Conservation (phyloP, 2,113 vertebrate species). For the Anser brachyrhynchus region DNA sequence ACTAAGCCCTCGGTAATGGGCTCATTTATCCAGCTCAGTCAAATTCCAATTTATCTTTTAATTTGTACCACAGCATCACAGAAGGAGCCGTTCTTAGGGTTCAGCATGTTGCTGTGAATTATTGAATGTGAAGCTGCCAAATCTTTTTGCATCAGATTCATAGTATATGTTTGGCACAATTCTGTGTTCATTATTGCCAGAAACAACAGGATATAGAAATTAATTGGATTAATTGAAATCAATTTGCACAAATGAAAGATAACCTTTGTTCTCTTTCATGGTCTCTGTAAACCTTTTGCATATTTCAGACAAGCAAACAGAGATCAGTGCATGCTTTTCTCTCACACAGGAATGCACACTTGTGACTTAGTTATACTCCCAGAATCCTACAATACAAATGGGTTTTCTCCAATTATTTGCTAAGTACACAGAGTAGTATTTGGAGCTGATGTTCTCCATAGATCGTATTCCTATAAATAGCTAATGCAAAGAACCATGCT, state of each 20-base stretch:
- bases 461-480: neutral
- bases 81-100: conserved; percentile 1
- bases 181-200: neutral
- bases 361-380: neutral
- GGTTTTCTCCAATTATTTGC: neutral
- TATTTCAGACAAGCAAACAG: neutral
- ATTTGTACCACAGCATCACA: neutral
- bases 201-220: neutral
- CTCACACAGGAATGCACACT: neutral
- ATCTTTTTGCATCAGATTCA: neutral
- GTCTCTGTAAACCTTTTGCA: neutral
- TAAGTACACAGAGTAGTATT: neutral
- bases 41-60: conserved; percentile 47
- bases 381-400: neutral
- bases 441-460: neutral
- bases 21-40: conserved; percentile 31
- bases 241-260: neutral
- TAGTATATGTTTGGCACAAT: conserved; percentile 5
- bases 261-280: neutral
- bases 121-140: neutral
- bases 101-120: conserved; percentile 7
- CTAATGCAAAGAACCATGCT: neutral
- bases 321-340: neutral
- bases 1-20: conserved; percentile 33
- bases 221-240: conserved; percentile 8